Conservation (phyloP, 2,888 invertebrate species). For the Elysia crispata region DNA sequence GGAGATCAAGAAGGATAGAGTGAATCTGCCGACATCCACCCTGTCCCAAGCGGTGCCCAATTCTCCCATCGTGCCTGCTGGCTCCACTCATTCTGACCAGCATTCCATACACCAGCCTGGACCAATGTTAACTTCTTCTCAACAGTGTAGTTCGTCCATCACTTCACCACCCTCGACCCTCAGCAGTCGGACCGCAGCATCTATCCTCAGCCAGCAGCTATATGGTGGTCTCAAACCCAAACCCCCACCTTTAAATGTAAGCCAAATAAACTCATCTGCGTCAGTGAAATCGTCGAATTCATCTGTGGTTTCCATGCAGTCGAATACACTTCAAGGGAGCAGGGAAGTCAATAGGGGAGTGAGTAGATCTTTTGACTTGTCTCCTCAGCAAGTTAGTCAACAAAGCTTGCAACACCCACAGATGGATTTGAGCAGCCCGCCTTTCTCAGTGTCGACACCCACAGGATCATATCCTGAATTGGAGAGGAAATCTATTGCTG, state of each 20-base stretch:
- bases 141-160: neutral
- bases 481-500: conserved; percentile 77
- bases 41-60: neutral
- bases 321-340: neutral
- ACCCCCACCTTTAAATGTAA: neutral
- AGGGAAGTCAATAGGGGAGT: too few relatives aligned
- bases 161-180: neutral
- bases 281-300: conserved; percentile 1
- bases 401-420: neutral
- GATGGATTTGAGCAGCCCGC: neutral
- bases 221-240: conserved; percentile 12
- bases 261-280: neutral
- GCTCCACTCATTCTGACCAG: too few relatives aligned
- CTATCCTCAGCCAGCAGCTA: conserved; percentile 43
- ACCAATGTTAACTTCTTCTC: neutral
- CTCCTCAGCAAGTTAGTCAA: conserved; percentile 6
- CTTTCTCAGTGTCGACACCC: neutral
- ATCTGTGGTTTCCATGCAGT: neutral
- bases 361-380: neutral
- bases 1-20: too few relatives aligned
- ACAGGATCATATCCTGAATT: conserved; percentile 10
- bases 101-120: neutral
- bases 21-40: neutral
- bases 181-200: neutral
- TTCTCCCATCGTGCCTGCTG: neutral